Base-by-base conservation (phyloP, 2,797 vertebrate species). In the Sandelia bainsii region DNA sequence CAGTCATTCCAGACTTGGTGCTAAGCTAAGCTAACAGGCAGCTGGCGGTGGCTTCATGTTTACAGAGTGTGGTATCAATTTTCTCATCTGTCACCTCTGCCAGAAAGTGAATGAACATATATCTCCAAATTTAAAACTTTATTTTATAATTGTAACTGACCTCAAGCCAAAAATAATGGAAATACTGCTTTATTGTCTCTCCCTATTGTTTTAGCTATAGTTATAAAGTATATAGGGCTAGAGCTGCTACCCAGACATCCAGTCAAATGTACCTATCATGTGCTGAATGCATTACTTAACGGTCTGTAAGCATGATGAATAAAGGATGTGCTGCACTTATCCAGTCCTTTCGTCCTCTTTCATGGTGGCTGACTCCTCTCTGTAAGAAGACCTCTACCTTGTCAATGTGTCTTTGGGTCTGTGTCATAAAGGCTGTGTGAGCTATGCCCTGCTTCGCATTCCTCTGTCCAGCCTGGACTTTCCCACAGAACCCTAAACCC, bases 401-500 rank as follows among this genome's bases (percentile, higher is more conserved):
- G 83, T 91, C 86, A 89, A 74, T 87, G 82, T 85, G 71, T 91
- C 90, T 90, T 84, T 85, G 77, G 67, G 69, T 75, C 69, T 64
- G 85, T 88, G 80, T 89, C 88, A 85, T 70, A 83, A 87, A 89
- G 78, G 84, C 88, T 88, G 88, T 85, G 88, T 89, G 87, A 90
- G 91, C 87, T 80, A 85, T 88, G 87, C 83, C 87, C 85, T 40
- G 73, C 84, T 86, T 86, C 79, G 61, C 93, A 93, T 93, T 93
- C 92, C 92, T 90, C 90, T 86, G 90, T 91, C 86, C 86, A 82
- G 89, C 75, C 88, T 85, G 88, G 87, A 93, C 87, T 94, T 94
- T 94, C 93, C 92, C 92, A 94, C 90, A 93, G 90, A 89, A 92
- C 89, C 89, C 81, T 91, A 93, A 91, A 93, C 90, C 90, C 91